Percentiles rank a stretch among this genome's conserved stretches.
Evolutionary conservation across 2,888 invertebrate species (phyloP).

Genomic region (Andricus quercusramuli): DNA sequence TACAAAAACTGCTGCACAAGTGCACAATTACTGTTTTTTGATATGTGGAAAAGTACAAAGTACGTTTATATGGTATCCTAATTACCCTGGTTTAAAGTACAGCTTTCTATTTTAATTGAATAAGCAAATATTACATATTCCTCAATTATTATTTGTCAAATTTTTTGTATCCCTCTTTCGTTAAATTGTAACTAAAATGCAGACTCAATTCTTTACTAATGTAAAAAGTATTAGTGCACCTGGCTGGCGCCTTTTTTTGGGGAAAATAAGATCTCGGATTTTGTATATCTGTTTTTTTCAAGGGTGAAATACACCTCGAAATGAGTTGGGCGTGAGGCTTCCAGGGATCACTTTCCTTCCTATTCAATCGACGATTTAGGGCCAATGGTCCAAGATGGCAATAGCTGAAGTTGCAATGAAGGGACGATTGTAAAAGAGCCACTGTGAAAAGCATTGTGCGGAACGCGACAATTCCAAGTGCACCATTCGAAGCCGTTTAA

Average conservation of each 20-base stretch:
- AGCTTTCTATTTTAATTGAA: too few species aligned
- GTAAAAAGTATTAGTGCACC: conserved; percentile 27
- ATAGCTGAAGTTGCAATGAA: conserved; percentile 42
- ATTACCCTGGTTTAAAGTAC: too few species aligned
- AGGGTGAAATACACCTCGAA: conserved; percentile 19
- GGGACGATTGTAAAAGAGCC: conserved; percentile 45
- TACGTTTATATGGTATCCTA: too few species aligned
- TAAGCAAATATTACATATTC: too few species aligned
- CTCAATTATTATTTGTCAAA: too few species aligned
- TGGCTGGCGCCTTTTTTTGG: conserved; percentile 23
- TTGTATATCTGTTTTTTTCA: conserved; percentile 17
- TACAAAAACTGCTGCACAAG: too few species aligned
- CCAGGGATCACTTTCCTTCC: conserved; percentile 47
- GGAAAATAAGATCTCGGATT: conserved; percentile 38
- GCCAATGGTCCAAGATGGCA: conserved; percentile 52
- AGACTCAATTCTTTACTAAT: not conserved
- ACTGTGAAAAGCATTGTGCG: conserved; percentile 49
- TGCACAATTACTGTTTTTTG: too few species aligned
- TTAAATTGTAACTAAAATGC: too few species aligned
- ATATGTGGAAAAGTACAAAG: too few species aligned
- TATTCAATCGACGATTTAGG: conserved; percentile 43
- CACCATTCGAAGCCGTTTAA: conserved; percentile 74
- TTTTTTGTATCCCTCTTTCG: too few species aligned
- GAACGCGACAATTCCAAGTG: conserved; percentile 49
- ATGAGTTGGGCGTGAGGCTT: conserved; percentile 52